Conservation (phyloP, 2,797 vertebrate species). For the Notamacropus eugenii region DNA sequence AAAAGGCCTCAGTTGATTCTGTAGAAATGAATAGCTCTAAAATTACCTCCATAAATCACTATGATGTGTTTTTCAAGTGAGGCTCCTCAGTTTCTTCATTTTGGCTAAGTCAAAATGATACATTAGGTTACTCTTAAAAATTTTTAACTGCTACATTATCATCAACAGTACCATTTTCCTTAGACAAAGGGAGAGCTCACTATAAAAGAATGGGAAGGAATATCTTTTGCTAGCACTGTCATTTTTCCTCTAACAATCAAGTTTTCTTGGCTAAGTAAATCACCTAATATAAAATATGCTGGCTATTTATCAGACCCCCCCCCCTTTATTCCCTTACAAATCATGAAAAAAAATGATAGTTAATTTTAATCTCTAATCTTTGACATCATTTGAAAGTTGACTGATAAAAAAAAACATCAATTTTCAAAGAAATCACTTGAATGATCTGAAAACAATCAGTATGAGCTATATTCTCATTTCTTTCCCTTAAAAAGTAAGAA, state of each 20-base stretch:
- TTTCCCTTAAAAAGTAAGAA: not conserved
- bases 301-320: slow-evolving; percentile 65
- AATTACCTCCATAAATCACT: slow-evolving; percentile 18
- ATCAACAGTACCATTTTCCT: slow-evolving; percentile 30
- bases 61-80: not conserved
- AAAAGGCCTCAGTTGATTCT: slow-evolving; percentile 28
- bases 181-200: slow-evolving; percentile 17
- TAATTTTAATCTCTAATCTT: slow-evolving; percentile 13
- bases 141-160: not conserved
- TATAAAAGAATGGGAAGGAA: slow-evolving; percentile 52
- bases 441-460: not conserved
- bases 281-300: slow-evolving; percentile 63
- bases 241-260: slow-evolving; percentile 49
- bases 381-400: not conserved
- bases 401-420: not conserved
- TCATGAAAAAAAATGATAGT: slow-evolving; percentile 23
- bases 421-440: not conserved
- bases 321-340: slow-evolving; percentile 1
- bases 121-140: slow-evolving; percentile 25
- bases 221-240: slow-evolving; percentile 50
- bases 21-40: slow-evolving; percentile 39
- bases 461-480: not conserved
- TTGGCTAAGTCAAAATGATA: not conserved
- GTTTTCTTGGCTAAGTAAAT: slow-evolving; percentile 60
- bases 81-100: rapidly evolving